These are phyloP conservation scores for Caenorhabditis imperialis DNA, from an alignment of 2,888 invertebrate species.

Conservation along the genomic window DNA sequence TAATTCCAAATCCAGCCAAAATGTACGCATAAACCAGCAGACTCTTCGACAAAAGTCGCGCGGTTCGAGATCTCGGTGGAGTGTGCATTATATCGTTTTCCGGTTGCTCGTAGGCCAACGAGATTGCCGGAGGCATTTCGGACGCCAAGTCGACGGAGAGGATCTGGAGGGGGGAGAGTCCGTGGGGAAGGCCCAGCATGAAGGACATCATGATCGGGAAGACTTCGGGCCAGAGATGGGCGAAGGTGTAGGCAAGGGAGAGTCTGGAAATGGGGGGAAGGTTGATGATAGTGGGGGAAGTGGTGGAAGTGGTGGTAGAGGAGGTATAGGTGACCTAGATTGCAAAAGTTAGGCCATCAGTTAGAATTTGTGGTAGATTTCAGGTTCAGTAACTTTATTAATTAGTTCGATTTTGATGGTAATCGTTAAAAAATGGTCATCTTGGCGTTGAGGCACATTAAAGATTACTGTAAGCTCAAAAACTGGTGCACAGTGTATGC, in stretches of 20 bases:
- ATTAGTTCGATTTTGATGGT: too few relatives aligned
- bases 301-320: too few relatives aligned
- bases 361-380: too few relatives aligned
- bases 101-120: constrained; percentile 76
- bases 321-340: too few relatives aligned
- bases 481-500: too few relatives aligned
- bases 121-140: constrained; percentile 76
- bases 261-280: too few relatives aligned
- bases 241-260: constrained; percentile 76
- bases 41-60: constrained; percentile 63
- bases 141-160: constrained; percentile 75
- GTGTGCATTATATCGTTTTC: constrained; percentile 76
- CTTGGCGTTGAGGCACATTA: too few relatives aligned
- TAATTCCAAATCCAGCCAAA: constrained; percentile 74
- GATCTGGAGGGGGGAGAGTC: constrained; percentile 75
- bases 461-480: too few relatives aligned
- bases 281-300: too few relatives aligned
- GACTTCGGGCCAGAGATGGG: constrained; percentile 77
- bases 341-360: too few relatives aligned
- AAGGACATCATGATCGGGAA: constrained; percentile 76
- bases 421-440: too few relatives aligned
- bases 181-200: constrained; percentile 74
- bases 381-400: too few relatives aligned
- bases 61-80: constrained; percentile 67
- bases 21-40: constrained; percentile 74